These are phyloP conservation scores for Ectobius pallidus DNA, from an alignment of 2,888 invertebrate genomes.

Conservation along the genomic window DNA sequence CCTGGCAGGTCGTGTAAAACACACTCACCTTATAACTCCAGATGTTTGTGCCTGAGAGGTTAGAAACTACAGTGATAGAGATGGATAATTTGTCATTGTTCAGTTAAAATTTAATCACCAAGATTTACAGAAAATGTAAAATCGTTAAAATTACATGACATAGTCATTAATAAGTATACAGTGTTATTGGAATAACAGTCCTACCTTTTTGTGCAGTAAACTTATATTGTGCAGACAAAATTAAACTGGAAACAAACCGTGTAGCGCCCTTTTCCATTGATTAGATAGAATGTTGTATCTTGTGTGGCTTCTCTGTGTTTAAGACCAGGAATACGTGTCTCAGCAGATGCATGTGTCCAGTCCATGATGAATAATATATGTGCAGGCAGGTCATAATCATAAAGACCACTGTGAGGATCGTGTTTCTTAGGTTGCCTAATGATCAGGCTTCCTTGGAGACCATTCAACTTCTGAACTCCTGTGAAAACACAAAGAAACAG, in stretches of 20 bases:
- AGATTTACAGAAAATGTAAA: too few relatives aligned
- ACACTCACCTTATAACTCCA: too few relatives aligned
- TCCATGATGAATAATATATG: slow-evolving; percentile 56
- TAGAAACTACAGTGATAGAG: too few relatives aligned
- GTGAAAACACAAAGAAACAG: background rate
- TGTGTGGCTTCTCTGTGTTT: slow-evolving; percentile 39
- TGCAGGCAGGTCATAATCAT: slow-evolving; percentile 55
- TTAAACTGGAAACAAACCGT: background rate
- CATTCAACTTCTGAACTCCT: slow-evolving; percentile 53
- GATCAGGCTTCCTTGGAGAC: slow-evolving; percentile 52
- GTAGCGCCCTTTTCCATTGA: slow-evolving; percentile 41
- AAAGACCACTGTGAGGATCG: slow-evolving; percentile 48
- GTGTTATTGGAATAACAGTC: too few relatives aligned
- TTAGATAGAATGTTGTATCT: slow-evolving; percentile 47
- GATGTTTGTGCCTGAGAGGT: too few relatives aligned
- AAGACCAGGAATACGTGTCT: slow-evolving; percentile 49
- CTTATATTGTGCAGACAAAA: too few relatives aligned
- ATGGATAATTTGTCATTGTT: too few relatives aligned
- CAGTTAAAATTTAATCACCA: too few relatives aligned
- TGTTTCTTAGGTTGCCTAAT: slow-evolving; percentile 48
- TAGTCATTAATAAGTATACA: too few relatives aligned
- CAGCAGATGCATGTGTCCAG: slow-evolving; percentile 51
- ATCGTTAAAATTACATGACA: too few relatives aligned
- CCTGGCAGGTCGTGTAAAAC: too few relatives aligned
- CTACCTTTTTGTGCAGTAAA: too few relatives aligned